A percentile compares a stretch with the other conserved stretches of the same genome.
These are phyloP conservation scores for Leistus spinibarbis DNA, from an alignment of 2,888 invertebrate genomes.

Conservation along the genomic window DNA sequence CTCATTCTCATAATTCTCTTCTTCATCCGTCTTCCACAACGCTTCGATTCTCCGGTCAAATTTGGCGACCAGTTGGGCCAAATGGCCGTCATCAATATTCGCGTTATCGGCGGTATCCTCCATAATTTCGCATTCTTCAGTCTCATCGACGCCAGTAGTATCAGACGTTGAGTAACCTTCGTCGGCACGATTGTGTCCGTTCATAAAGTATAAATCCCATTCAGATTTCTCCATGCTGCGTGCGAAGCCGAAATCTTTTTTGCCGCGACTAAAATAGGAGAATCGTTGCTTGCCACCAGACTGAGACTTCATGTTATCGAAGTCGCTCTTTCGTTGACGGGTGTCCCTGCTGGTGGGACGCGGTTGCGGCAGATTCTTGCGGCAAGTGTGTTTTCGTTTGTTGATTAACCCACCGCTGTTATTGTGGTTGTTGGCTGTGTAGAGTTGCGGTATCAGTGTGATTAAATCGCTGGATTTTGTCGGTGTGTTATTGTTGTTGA, in stretches of 20 bases:
- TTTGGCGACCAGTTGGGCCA: conserved; percentile 64
- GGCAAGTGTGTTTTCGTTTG: conserved; percentile 4
- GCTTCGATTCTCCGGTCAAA: conserved; percentile 73
- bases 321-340: conserved; percentile 46
- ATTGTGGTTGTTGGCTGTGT: not conserved
- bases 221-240: conserved; percentile 54
- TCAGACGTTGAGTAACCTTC: conserved; percentile 60
- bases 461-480: conserved; percentile 10
- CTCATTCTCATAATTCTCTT: conserved; percentile 60
- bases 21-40: conserved; percentile 62
- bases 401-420: not conserved
- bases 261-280: conserved; percentile 44
- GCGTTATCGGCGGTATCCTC: conserved; percentile 49
- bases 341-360: conserved; percentile 52
- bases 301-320: conserved; percentile 23
- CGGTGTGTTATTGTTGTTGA: not conserved
- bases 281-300: conserved; percentile 35
- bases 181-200: conserved; percentile 40
- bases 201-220: conserved; percentile 63
- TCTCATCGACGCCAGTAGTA: conserved; percentile 58
- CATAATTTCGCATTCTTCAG: conserved; percentile 41
- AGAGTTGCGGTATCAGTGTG: conserved; percentile 17
- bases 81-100: conserved; percentile 51
- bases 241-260: conserved; percentile 45
- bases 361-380: conserved; percentile 39